Percentiles rank a stretch among this genome's conserved stretches.
phyloP scores from a whole-genome alignment of 2,113 vertebrate genomes.

The Aplodontia rufa region DNA sequence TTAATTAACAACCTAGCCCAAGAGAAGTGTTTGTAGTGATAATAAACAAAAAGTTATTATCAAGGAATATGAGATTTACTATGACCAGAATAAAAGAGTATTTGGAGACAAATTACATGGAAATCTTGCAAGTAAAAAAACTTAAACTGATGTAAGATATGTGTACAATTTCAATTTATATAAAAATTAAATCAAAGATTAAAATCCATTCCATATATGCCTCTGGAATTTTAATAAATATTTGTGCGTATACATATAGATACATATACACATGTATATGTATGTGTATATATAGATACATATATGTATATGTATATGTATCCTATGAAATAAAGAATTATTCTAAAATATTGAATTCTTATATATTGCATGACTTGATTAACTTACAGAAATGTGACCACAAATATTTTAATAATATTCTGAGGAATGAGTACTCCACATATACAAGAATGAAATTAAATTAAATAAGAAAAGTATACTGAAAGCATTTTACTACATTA shows the following conservation, averaged over 20 bases:
- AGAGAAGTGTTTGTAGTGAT: slow-evolving; percentile 44
- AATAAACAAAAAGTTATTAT: slow-evolving; percentile 57
- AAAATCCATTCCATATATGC: background rate
- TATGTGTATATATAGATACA: background rate
- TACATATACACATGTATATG: background rate
- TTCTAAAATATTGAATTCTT: slow-evolving; percentile 3
- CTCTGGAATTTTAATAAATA: slow-evolving; percentile 1
- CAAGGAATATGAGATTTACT: slow-evolving; percentile 43
- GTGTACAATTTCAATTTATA: background rate
- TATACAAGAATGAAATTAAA: background rate
- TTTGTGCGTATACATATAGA: background rate
- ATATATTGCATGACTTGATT: background rate
- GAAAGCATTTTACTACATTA: background rate
- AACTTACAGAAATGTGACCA: background rate
- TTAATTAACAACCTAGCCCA: slow-evolving; percentile 48
- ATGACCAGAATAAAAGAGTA: background rate
- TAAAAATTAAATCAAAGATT: slow-evolving; percentile 29
- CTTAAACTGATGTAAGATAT: background rate
- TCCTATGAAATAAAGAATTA: background rate
- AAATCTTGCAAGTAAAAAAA: slow-evolving; percentile 13
- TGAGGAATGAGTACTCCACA: background rate
- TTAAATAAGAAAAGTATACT: background rate
- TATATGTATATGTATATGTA: background rate
- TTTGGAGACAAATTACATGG: slow-evolving; percentile 14
- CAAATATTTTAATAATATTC: background rate